phyloP scores from a whole-genome alignment of 2,888 invertebrate genomes.

The Calameuta pallipes region DNA sequence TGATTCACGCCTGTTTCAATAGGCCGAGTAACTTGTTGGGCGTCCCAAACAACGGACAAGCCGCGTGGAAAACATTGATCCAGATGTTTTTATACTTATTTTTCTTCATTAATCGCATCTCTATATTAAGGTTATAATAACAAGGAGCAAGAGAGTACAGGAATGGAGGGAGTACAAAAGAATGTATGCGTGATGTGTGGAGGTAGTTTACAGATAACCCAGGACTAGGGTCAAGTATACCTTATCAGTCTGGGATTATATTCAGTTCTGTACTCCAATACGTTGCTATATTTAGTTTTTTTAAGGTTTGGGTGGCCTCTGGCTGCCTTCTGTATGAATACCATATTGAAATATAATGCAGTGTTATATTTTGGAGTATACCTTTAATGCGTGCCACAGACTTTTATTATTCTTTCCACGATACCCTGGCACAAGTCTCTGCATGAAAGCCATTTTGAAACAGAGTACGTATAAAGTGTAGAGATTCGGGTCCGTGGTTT shows the following conservation, averaged over 20 bases:
- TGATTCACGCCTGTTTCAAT: not conserved
- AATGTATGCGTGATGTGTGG: not conserved
- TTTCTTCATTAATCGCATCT: not conserved
- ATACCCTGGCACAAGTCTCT: not conserved
- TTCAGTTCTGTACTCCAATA: not conserved
- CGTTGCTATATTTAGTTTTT: not conserved
- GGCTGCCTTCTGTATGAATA: not conserved
- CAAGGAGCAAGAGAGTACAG: not conserved
- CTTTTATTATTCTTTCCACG: not conserved
- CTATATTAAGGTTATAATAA: not conserved
- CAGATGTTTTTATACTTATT: not conserved
- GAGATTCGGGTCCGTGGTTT: not conserved
- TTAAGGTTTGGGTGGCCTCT: not conserved
- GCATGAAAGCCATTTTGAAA: not conserved
- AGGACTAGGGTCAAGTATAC: not conserved
- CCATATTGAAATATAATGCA: not conserved
- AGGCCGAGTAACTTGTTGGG: not conserved
- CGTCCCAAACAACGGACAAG: not conserved
- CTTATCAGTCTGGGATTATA: not conserved
- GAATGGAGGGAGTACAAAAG: not conserved
- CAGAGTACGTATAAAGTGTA: not conserved
- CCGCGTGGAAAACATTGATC: not conserved
- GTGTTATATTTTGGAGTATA: not conserved
- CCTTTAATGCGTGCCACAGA: not conserved
- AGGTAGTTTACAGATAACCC: not conserved